Evolutionary conservation across 2,888 invertebrate species (phyloP).

Genomic region (Podabrus alpinus): DNA sequence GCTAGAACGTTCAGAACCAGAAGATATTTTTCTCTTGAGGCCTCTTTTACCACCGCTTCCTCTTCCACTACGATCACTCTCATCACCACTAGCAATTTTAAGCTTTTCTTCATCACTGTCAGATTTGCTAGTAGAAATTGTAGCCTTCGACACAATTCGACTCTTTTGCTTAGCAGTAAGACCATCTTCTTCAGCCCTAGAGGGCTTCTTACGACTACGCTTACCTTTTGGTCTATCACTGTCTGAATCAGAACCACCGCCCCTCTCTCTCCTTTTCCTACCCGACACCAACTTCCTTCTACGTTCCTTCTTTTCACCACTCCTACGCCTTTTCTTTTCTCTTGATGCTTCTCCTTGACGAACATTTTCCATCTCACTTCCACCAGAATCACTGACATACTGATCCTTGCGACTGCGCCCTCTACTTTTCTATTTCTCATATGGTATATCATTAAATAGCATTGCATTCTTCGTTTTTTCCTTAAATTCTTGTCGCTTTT

Average conservation of each 20-base stretch:
- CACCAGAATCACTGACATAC: conserved; percentile 75
- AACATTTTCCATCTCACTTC: conserved; percentile 65
- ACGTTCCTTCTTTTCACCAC: conserved; percentile 44
- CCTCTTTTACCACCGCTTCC: conserved; percentile 49
- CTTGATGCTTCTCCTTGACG: conserved; percentile 49
- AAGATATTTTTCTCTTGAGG: conserved; percentile 61
- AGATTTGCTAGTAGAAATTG: conserved; percentile 90
- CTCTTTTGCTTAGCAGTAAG: conserved; percentile 82
- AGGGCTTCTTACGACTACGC: conserved; percentile 55
- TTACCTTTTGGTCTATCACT: conserved; percentile 73
- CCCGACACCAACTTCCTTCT: conserved; percentile 49
- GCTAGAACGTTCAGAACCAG: conserved; percentile 62
- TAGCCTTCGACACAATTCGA: conserved; percentile 91
- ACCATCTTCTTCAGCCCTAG: conserved; percentile 63
- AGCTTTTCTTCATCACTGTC: conserved; percentile 64
- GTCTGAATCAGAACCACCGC: conserved; percentile 62
- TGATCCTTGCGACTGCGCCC: conserved; percentile 69
- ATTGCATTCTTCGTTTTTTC: conserved; percentile 94
- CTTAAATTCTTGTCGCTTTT: conserved; percentile 90
- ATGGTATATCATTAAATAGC: conserved; percentile 79
- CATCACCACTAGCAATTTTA: conserved; percentile 63
- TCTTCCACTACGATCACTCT: conserved; percentile 55
- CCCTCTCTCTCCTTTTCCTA: conserved; percentile 52
- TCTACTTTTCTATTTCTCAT: conserved; percentile 65
- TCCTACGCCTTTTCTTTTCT: conserved; percentile 53